Base-by-base conservation (phyloP, 2,113 vertebrate genomes). In the Neotragus pygmaeus region DNA sequence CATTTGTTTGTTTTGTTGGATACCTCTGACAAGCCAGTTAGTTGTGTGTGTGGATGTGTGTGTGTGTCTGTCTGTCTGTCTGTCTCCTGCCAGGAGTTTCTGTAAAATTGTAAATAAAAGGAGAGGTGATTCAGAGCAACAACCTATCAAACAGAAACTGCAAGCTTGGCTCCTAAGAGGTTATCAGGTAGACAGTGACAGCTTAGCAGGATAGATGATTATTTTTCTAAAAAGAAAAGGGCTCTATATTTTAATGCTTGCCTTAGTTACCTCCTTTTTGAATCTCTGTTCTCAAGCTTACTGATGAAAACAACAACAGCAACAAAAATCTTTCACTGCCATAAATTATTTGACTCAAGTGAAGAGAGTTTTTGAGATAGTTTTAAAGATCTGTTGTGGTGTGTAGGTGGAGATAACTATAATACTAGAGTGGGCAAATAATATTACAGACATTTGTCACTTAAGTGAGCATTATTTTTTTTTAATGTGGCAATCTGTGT, bases 1-100 rank as follows among this genome's bases (percentile, higher is more conserved):
- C 49, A 92, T 90, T 95, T 92, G 81, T 92, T 84, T 96, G 64
- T 80, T 84, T 98, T 92, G 49, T 43, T 80, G 45, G 30, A 21
- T 97, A 36, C 49, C 49, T 95, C 27, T 78, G 16, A 91, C 77
- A 94, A 62, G 5, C 19, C 6, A 36, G 2, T 95, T 84, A 92
- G 64, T 92, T 89, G 30, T 49, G 2, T 55, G 2, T 60, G 2
- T 78, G n/a, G 2, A 0, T 89, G 10, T 12, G 27, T 15, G 8
- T 33, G 17, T 43, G 9, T 82, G 7, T 60, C 0, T 17, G 25
- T 93, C 0, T 58, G 4, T 88, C 4, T 64, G 13, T 84, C 10
- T 66, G n/a, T 83, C 14, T 43, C 23, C 66, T 87, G 80, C 49
- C 55, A 70, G 12, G 21, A 88, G 27, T 94, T 94, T 25, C 70